Evolutionary conservation across 2,113 vertebrate species (phyloP).

Genomic region (Gymnorhina tibicen): DNA sequence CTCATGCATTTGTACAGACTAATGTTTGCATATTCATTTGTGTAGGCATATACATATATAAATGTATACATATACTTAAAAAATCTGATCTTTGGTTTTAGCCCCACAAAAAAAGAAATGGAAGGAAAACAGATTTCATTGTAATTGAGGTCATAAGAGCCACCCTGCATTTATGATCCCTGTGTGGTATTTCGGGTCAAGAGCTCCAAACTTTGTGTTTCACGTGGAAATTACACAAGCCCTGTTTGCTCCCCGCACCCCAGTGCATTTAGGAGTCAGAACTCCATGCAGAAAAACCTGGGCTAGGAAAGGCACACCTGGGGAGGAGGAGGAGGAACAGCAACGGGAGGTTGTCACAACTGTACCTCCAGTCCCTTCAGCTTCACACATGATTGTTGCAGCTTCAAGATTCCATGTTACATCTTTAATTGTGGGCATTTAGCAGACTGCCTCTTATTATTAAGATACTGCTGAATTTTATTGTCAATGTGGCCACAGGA

Average conservation of each 20-base stretch:
- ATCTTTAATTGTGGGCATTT: conserved; percentile 71
- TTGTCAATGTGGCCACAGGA: conserved; percentile 76
- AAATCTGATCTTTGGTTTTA: neutral
- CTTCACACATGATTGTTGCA: neutral
- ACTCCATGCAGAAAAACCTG: neutral
- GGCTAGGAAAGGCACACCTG: neutral
- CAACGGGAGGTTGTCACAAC: neutral
- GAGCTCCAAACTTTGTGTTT: neutral
- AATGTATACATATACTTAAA: fast-evolving
- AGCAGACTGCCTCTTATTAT: conserved; percentile 66
- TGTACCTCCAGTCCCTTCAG: neutral
- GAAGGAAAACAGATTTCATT: neutral
- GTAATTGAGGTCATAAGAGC: neutral
- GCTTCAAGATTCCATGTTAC: conserved; percentile 50
- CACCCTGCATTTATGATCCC: neutral
- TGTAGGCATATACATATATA: neutral
- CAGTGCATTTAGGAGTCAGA: neutral
- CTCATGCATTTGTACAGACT: neutral
- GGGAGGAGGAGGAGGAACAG: neutral
- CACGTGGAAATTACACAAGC: neutral
- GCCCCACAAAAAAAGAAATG: neutral
- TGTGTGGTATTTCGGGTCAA: neutral
- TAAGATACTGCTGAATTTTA: conserved; percentile 73
- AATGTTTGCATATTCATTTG: neutral
- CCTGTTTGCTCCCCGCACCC: neutral